A percentile compares a stretch with the other conserved stretches of the same genome.
Evolutionary conservation across 2,113 vertebrate species (phyloP).

Genomic region (Maccullochella peelii): DNA sequence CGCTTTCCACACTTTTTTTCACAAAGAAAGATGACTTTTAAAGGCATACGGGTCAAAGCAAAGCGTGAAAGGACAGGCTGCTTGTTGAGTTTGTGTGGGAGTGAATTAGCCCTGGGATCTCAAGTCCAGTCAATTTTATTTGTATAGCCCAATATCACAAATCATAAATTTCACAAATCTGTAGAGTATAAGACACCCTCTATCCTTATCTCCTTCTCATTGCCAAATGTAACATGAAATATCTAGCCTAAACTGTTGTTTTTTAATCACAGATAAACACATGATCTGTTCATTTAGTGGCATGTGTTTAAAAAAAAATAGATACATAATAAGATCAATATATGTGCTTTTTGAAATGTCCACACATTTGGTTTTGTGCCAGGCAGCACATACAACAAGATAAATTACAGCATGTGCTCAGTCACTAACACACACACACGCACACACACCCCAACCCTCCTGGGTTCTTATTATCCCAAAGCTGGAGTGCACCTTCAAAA

Average conservation of each 20-base stretch:
- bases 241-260: neutral
- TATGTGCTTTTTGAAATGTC: neutral
- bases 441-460: conserved; percentile 45
- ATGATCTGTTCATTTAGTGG: neutral
- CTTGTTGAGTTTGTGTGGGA: conserved; percentile 45
- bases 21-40: conserved; percentile 24
- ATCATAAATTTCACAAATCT: too few relatives aligned
- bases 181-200: neutral
- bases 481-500: conserved; percentile 61
- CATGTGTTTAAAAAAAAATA: neutral
- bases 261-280: neutral
- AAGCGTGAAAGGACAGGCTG: neutral
- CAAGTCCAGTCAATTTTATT: too few relatives aligned
- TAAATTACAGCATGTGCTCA: conserved; percentile 7
- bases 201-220: neutral
- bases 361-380: neutral
- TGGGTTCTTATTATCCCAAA: conserved; percentile 75
- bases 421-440: neutral
- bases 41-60: neutral
- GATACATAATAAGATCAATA: neutral
- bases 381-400: conserved; percentile 3
- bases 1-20: conserved; percentile 9
- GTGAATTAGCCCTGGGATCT: conserved; percentile 10
- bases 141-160: too few relatives aligned
- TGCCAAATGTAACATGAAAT: conserved; percentile 10